Evolutionary conservation across 2,888 invertebrate species (phyloP).

Genomic region (Phaedon cochleariae): DNA sequence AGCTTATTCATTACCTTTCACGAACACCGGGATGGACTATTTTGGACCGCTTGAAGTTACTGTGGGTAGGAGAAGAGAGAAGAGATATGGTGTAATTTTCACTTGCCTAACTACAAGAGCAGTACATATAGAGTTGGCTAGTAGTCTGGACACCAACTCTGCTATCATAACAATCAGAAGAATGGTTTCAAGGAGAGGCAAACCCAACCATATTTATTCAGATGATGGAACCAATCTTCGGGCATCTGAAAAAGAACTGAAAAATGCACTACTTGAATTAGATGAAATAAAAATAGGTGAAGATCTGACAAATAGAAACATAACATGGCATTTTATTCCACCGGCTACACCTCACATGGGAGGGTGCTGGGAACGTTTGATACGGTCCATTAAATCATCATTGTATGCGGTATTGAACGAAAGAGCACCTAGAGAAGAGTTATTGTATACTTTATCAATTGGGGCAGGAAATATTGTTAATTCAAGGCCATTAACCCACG

Average conservation of each 20-base stretch:
- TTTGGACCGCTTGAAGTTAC: conserved; percentile 4
- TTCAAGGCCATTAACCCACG: conserved; percentile 3
- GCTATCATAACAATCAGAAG: too few species aligned
- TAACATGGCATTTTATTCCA: background rate
- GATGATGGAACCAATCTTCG: too few species aligned
- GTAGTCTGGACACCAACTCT: too few species aligned
- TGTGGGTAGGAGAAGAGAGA: conserved; percentile 1
- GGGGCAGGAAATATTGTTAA: conserved; percentile 7
- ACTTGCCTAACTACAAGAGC: background rate
- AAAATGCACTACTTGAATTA: background rate
- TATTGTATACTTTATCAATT: background rate
- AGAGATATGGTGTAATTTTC: conserved; percentile 1
- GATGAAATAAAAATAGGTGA: background rate
- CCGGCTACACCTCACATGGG: background rate
- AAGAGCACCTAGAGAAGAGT: background rate
- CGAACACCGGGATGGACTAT: background rate
- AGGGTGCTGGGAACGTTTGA: background rate
- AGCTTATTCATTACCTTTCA: background rate
- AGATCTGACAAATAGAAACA: background rate
- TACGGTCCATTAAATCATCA: background rate
- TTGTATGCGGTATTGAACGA: background rate
- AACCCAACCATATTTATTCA: too few species aligned
- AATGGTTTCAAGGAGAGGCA: too few species aligned
- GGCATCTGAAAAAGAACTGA: background rate
- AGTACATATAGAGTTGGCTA: too few species aligned